phyloP scores from a whole-genome alignment of 2,113 vertebrate species.

The Laticauda colubrina region DNA sequence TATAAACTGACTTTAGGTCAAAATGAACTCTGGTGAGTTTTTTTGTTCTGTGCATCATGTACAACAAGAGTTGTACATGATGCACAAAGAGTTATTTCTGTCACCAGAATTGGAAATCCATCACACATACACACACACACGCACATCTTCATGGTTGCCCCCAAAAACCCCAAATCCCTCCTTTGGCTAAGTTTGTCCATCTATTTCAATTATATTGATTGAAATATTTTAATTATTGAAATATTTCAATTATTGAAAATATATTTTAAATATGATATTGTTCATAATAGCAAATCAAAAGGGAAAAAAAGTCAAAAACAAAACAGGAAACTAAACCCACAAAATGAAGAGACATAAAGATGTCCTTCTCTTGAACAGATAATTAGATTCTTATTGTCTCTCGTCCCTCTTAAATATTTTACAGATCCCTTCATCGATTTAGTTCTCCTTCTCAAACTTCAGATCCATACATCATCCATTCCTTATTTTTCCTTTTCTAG shows the following conservation, averaged over 20 bases:
- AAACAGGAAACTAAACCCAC: not conserved
- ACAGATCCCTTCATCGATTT: not conserved
- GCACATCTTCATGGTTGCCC: not conserved
- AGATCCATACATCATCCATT: not conserved
- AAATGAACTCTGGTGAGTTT: not conserved
- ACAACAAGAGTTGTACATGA: no score
- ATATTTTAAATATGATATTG: no score
- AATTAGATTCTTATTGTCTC: not conserved
- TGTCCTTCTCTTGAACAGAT: not conserved
- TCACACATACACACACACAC: not conserved
- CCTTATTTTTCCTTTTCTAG: not conserved
- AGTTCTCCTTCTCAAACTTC: not conserved
- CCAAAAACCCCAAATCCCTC: not conserved
- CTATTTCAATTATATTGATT: not conserved
- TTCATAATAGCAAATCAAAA: not conserved
- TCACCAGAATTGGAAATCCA: not conserved
- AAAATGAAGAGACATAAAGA: not conserved
- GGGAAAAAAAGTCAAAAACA: not conserved
- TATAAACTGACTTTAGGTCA: not conserved
- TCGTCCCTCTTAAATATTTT: not conserved
- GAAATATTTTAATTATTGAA: not conserved
- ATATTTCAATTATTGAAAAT: no score
- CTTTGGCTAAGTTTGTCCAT: not conserved
- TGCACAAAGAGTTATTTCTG: not conserved
- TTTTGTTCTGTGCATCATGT: not conserved